These are phyloP conservation scores for Erynnis tages DNA, from an alignment of 2,888 invertebrate genomes.

Conservation along the genomic window DNA sequence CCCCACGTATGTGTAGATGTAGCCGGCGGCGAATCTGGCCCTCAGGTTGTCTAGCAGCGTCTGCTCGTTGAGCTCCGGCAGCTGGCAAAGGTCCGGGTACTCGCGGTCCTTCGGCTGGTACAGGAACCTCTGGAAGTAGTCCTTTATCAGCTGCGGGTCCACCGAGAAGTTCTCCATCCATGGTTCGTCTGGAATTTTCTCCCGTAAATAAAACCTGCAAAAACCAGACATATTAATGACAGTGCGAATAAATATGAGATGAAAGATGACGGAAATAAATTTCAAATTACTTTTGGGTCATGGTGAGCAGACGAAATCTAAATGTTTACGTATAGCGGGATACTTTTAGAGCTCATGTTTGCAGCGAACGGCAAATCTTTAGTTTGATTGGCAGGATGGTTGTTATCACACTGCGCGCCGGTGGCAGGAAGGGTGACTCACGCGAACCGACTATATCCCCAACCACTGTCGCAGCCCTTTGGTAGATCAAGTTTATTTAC, in stretches of 20 bases:
- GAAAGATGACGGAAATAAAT: slow-evolving; percentile 33
- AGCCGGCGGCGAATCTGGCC: slow-evolving; percentile 93
- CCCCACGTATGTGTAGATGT: slow-evolving; percentile 98
- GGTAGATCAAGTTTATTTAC: slow-evolving; percentile 42
- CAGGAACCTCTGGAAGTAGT: slow-evolving; percentile 94
- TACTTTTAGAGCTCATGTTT: slow-evolving; percentile 57
- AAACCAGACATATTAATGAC: slow-evolving; percentile 24
- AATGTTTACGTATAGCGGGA: slow-evolving; percentile 50
- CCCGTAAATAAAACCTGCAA: slow-evolving; percentile 91
- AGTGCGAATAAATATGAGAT: neutral
- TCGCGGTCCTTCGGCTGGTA: slow-evolving; percentile 96
- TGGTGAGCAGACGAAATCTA: slow-evolving; percentile 46
- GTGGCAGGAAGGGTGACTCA: slow-evolving; percentile 77
- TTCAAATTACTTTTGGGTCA: slow-evolving; percentile 67
- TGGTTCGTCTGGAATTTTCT: slow-evolving; percentile 91
- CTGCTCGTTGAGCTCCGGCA: slow-evolving; percentile 97
- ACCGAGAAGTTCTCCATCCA: slow-evolving; percentile 94
- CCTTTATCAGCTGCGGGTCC: slow-evolving; percentile 95
- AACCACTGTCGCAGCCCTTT: slow-evolving; percentile 57
- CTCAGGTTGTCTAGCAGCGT: slow-evolving; percentile 94
- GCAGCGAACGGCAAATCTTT: slow-evolving; percentile 55
- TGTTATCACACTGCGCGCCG: slow-evolving; percentile 62
- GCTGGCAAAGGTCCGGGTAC: slow-evolving; percentile 96
- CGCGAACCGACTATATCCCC: slow-evolving; percentile 61
- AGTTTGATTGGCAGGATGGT: slow-evolving; percentile 75